Conservation (phyloP, 2,888 invertebrate genomes). For the Electrophaes corylata region DNA sequence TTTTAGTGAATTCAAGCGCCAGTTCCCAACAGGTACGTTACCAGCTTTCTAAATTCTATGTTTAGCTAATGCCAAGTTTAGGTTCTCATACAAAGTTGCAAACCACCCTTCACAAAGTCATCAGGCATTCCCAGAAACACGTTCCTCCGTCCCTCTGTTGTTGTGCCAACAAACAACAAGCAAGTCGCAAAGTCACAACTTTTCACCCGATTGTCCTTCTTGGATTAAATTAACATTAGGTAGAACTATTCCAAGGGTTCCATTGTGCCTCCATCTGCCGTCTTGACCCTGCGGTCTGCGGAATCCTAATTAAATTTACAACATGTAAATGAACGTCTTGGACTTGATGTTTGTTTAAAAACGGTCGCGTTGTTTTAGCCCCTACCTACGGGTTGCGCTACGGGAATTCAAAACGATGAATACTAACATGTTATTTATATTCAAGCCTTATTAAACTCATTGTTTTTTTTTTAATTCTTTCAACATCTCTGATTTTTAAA, state of each 20-base stretch:
- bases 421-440: constrained; percentile 9
- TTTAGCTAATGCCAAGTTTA: constrained; percentile 14
- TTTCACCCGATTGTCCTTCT: constrained; percentile 71
- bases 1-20: neutral
- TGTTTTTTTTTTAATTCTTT: too few relatives aligned
- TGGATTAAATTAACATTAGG: constrained; percentile 84
- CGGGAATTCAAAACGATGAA: too few relatives aligned
- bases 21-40: neutral
- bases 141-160: constrained; percentile 40
- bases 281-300: constrained; percentile 64
- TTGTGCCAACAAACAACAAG: constrained; percentile 51
- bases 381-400: constrained; percentile 13
- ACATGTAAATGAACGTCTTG: constrained; percentile 76
- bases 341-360: constrained; percentile 66
- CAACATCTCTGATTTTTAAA: neutral
- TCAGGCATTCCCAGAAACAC: constrained; percentile 21
- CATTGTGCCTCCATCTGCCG: constrained; percentile 60
- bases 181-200: constrained; percentile 74
- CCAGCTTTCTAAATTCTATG: neutral
- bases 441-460: too few relatives aligned
- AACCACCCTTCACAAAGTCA: constrained; percentile 13
- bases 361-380: constrained; percentile 44
- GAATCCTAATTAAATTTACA: constrained; percentile 82
- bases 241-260: constrained; percentile 68
- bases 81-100: constrained; percentile 5